A percentile compares a stretch with the other conserved stretches of the same genome.
phyloP scores from a whole-genome alignment of 2,888 invertebrate species.

The Andrena chrysosceles region DNA sequence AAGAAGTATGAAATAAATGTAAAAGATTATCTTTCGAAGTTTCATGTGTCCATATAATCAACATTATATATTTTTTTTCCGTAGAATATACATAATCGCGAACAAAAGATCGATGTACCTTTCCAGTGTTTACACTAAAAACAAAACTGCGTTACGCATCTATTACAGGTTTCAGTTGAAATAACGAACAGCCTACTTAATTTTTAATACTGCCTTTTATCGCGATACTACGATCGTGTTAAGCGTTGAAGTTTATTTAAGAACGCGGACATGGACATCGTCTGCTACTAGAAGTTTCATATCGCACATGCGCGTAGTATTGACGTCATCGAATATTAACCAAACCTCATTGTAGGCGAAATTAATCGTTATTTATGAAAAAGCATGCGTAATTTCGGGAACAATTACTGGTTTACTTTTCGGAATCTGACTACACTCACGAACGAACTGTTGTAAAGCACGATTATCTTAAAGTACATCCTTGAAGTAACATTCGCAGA shows the following conservation, averaged over 20 bases:
- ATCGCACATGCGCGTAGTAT: constrained; percentile 76
- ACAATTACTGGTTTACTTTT: neutral
- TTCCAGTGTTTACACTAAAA: neutral
- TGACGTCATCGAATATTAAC: constrained; percentile 69
- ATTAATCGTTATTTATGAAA: constrained; percentile 52
- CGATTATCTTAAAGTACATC: neutral
- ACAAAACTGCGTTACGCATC: neutral
- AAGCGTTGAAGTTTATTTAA: constrained; percentile 67
- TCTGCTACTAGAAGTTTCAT: constrained; percentile 60
- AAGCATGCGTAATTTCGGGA: neutral
- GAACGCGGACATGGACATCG: constrained; percentile 72
- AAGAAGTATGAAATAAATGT: too few relatives aligned
- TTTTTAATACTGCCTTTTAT: constrained; percentile 17
- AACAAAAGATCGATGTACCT: neutral
- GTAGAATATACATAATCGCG: neutral
- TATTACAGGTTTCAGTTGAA: neutral
- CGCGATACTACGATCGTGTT: neutral
- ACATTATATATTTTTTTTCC: too few relatives aligned
- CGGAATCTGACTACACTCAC: neutral
- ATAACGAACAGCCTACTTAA: neutral
- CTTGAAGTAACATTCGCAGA: neutral
- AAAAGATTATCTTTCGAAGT: too few relatives aligned
- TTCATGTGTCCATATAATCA: too few relatives aligned
- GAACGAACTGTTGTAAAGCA: neutral
- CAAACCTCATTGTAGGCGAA: constrained; percentile 14